A percentile compares a stretch with the other conserved stretches of the same genome.
phyloP scores from a whole-genome alignment of 2,113 vertebrate species.

The Albula glossodonta region DNA sequence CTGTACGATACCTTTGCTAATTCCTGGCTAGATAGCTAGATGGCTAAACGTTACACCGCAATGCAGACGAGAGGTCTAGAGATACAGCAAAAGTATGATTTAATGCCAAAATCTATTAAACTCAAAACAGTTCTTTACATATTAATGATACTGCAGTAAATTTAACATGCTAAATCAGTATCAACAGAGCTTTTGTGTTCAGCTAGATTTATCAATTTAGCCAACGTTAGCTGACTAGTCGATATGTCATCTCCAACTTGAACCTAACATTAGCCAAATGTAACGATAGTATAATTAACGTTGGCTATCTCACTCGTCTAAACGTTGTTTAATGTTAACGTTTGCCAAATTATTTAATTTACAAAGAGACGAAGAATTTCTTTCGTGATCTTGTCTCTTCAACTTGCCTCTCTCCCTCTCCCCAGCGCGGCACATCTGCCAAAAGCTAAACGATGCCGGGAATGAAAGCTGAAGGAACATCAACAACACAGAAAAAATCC shows the following conservation, averaged over 20 bases:
- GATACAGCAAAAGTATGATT: no score
- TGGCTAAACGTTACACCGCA: no score
- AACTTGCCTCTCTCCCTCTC: constrained; percentile 38
- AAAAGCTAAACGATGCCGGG: constrained; percentile 47
- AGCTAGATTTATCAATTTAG: not conserved
- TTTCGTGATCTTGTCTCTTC: constrained; percentile 20
- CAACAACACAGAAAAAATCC: constrained; percentile 41
- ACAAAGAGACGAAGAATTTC: constrained; percentile 11
- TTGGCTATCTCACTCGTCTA: not conserved
- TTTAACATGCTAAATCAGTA: not conserved
- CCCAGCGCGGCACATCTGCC: constrained; percentile 42
- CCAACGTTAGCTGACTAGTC: not conserved
- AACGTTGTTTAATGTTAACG: not conserved
- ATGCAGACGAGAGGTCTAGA: no score
- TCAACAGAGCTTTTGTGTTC: not conserved
- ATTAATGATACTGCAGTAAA: not conserved
- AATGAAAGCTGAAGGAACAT: constrained; percentile 33
- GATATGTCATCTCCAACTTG: not conserved
- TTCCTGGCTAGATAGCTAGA: not conserved
- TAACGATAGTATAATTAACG: not conserved
- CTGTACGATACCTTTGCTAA: no score
- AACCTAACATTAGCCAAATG: not conserved
- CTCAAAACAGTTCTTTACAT: not conserved
- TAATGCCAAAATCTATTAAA: no score
- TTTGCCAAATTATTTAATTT: constrained; percentile 19